These are phyloP conservation scores for Calephelis virginiensis DNA, from an alignment of 1,140 invertebrate genomes.

Conservation along the genomic window DNA sequence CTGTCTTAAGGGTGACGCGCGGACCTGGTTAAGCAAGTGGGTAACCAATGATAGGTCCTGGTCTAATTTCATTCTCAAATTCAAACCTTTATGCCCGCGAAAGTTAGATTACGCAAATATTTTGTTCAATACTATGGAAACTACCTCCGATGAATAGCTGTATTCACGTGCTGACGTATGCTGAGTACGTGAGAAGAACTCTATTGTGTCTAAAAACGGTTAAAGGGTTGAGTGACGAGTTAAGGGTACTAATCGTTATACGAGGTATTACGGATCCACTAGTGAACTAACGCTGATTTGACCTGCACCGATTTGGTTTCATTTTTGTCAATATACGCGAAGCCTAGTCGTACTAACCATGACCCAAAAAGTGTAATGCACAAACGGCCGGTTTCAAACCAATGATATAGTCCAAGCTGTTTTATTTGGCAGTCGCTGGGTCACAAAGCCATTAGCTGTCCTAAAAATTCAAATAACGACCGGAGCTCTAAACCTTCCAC, in stretches of 20 bases:
- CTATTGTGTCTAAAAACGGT: conserved; percentile 31
- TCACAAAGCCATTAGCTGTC: too few relatives aligned
- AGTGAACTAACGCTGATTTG: conserved; percentile 29
- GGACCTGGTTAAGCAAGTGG: conserved; percentile 23
- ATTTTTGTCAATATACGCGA: conserved; percentile 29
- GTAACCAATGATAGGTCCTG: conserved; percentile 27
- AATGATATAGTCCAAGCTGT: too few relatives aligned
- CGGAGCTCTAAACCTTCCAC: too few relatives aligned
- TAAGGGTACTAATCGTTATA: conserved; percentile 29
- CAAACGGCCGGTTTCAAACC: too few relatives aligned
- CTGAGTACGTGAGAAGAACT: conserved; percentile 29
- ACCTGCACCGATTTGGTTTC: conserved; percentile 26
- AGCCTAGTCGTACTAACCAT: not conserved
- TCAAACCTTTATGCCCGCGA: conserved; percentile 26
- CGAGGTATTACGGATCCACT: conserved; percentile 26
- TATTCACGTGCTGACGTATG: too few relatives aligned
- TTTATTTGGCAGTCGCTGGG: too few relatives aligned
- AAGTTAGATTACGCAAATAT: conserved; percentile 31
- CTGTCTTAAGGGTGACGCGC: conserved; percentile 5
- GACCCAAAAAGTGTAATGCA: too few relatives aligned
- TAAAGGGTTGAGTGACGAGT: conserved; percentile 30
- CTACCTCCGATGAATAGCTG: conserved; percentile 27
- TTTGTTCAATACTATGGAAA: conserved; percentile 28
- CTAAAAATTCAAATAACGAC: too few relatives aligned
- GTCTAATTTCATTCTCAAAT: conserved; percentile 33